Conservation (phyloP, 2,888 invertebrate species). For the Coremacera marginata region DNA sequence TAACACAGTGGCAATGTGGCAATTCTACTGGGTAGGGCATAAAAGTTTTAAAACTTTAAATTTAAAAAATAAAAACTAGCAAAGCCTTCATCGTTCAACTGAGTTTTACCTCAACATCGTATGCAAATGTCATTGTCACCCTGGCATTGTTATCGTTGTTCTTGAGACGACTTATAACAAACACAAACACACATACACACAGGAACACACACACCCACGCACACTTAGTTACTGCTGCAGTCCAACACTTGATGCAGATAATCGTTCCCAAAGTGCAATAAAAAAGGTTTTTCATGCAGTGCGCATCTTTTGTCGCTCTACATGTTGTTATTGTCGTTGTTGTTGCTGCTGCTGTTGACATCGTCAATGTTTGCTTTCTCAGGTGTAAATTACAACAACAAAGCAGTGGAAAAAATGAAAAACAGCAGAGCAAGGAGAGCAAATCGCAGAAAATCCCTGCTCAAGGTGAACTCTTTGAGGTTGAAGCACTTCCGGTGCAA, state of each 20-base stretch:
- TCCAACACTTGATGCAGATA: constrained; percentile 29
- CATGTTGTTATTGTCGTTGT: constrained; percentile 9
- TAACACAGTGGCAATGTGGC: too few relatives aligned
- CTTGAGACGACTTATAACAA: constrained; percentile 23
- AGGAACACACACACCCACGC: not conserved
- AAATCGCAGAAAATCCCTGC: constrained; percentile 21
- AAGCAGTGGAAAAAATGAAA: not conserved
- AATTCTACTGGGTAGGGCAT: too few relatives aligned
- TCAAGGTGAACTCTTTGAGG: constrained; percentile 16
- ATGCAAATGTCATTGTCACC: constrained; percentile 5
- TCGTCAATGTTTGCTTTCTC: constrained; percentile 26
- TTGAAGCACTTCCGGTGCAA: constrained; percentile 23
- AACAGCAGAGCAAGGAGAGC: not conserved
- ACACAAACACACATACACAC: constrained; percentile 22
- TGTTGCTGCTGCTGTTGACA: constrained; percentile 13
- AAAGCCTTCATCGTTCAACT: too few relatives aligned
- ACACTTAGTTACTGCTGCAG: constrained; percentile 5
- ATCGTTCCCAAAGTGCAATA: constrained; percentile 38
- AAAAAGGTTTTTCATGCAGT: constrained; percentile 30
- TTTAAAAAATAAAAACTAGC: too few relatives aligned
- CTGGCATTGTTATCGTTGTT: constrained; percentile 4
- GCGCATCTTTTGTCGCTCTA: constrained; percentile 20
- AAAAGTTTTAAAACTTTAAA: too few relatives aligned
- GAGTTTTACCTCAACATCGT: too few relatives aligned
- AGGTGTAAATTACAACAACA: constrained; percentile 24